Percentiles rank a stretch among this genome's conserved stretches.
Evolutionary conservation across 1,140 invertebrate genomes (phyloP).

Genomic region (Drosophila fuyamai): DNA sequence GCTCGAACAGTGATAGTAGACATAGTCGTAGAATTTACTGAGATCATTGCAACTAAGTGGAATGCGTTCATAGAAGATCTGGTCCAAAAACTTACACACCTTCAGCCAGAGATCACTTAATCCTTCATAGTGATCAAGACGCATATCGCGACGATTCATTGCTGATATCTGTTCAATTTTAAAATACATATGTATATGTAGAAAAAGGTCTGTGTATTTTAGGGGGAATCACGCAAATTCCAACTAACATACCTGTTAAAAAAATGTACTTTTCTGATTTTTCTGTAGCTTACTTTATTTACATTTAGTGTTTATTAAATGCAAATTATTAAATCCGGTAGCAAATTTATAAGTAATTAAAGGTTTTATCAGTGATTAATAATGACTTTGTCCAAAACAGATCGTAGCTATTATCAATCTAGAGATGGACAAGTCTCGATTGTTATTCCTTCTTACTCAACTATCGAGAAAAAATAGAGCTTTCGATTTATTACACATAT

Average conservation of each 20-base stretch:
- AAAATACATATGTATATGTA: neutral
- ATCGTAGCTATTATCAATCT: neutral
- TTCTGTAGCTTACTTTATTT: neutral
- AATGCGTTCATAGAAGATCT: slow-evolving; percentile 2
- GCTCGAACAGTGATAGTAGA: slow-evolving; percentile 6
- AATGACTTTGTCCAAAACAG: neutral
- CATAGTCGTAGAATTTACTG: neutral
- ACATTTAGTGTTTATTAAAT: neutral
- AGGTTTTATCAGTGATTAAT: neutral
- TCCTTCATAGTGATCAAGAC: too few species aligned
- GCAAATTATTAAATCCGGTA: neutral
- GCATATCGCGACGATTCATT: slow-evolving; percentile 1
- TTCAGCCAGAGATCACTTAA: slow-evolving; percentile 1
- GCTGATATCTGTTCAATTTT: neutral
- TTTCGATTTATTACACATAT: too few species aligned
- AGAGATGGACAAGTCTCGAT: slow-evolving; percentile 1
- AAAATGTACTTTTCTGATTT: too few species aligned
- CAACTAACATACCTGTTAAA: neutral
- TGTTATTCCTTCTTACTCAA: too few species aligned
- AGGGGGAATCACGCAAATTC: slow-evolving; percentile 7
- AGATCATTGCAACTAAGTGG: neutral
- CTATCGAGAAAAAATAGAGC: slow-evolving; percentile 1
- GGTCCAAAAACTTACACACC: neutral
- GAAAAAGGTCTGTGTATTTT: neutral
- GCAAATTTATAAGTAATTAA: neutral